These are phyloP conservation scores for Chaetorhynchus papuensis DNA, from an alignment of 2,113 vertebrate species.

Conservation along the genomic window DNA sequence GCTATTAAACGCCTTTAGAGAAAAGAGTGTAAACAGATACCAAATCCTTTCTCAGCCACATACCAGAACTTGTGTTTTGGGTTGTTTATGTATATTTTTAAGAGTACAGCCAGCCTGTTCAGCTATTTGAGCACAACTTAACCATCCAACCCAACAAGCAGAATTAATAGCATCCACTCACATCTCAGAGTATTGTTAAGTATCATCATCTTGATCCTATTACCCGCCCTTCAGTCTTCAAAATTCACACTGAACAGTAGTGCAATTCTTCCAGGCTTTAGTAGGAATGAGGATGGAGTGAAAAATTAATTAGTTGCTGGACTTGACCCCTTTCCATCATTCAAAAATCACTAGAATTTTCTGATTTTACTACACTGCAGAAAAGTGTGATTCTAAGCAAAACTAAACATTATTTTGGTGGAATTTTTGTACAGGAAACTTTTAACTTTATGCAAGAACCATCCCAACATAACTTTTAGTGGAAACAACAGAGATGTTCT, in stretches of 20 bases:
- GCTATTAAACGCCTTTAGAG: neutral
- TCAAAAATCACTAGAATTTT: neutral
- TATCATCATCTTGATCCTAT: neutral
- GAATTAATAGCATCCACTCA: neutral
- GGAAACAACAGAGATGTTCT: neutral
- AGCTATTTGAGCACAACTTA: neutral
- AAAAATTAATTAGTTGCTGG: neutral
- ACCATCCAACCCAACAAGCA: neutral
- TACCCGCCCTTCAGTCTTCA: neutral
- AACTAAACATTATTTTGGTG: neutral
- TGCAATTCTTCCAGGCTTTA: neutral
- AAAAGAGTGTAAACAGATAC: neutral
- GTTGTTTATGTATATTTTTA: neutral
- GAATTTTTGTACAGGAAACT: neutral
- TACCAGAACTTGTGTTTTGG: neutral
- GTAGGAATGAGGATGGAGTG: neutral
- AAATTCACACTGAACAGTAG: neutral
- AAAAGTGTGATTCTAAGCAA: neutral
- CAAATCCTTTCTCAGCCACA: neutral
- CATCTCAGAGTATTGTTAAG: neutral
- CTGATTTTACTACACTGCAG: neutral
- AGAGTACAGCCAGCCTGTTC: neutral
- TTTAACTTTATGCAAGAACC: neutral
- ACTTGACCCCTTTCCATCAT: neutral
- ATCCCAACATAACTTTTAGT: neutral